A percentile compares a stretch with the other conserved stretches of the same genome.
phyloP scores from a whole-genome alignment of 2,888 invertebrate species.

The Heliconius sara region DNA sequence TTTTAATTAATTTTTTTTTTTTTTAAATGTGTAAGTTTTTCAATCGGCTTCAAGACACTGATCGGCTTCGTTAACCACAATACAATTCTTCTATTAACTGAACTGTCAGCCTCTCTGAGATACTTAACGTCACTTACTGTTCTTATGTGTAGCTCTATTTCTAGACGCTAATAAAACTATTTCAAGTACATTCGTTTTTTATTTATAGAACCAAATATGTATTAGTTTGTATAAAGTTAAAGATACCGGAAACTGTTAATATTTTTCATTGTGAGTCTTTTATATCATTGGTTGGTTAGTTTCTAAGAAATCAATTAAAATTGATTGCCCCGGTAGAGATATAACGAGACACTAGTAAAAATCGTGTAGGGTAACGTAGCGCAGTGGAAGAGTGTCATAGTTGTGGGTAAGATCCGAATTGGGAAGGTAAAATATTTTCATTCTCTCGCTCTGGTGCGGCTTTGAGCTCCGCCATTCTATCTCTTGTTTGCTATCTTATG shows the following conservation, averaged over 20 bases:
- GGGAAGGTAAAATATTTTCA: no score
- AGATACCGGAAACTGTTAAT: neutral
- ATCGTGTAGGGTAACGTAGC: no score
- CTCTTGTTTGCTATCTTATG: no score
- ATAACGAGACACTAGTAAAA: no score
- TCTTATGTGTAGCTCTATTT: neutral
- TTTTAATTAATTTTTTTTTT: neutral
- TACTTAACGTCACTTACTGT: constrained; percentile 12
- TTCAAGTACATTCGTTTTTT: neutral
- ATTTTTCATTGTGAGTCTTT: no score
- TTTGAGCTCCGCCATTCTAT: no score
- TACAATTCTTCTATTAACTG: constrained; percentile 16
- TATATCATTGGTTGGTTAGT: no score
- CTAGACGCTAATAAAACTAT: neutral
- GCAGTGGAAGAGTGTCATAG: no score
- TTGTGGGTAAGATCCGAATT: no score
- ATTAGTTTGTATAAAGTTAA: neutral
- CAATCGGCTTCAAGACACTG: neutral
- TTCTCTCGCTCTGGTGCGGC: no score
- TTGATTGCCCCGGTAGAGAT: no score
- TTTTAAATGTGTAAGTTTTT: neutral
- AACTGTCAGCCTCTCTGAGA: constrained; percentile 9
- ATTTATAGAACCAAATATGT: neutral
- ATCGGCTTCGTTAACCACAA: neutral
- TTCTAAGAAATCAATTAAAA: no score